phyloP scores from a whole-genome alignment of 1,140 invertebrate species.

The Zelostemma sp. region DNA sequence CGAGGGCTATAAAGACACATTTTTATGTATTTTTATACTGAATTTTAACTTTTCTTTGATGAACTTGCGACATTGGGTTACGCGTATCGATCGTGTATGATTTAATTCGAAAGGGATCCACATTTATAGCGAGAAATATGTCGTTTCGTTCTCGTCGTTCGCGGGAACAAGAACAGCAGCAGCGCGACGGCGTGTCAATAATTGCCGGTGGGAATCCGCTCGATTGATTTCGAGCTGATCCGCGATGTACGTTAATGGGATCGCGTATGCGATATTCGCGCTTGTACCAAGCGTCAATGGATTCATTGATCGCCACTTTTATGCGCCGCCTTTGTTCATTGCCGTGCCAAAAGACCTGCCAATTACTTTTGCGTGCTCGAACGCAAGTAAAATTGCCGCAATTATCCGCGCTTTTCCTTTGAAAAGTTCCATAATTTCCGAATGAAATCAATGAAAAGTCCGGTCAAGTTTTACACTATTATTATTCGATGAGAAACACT shows the following conservation, averaged over 20 bases:
- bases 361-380: too few species aligned
- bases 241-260: conserved; percentile 1
- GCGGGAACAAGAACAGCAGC: too few species aligned
- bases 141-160: too few species aligned
- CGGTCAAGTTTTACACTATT: not conserved
- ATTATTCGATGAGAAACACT: not conserved
- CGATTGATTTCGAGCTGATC: conserved; percentile 2
- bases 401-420: too few species aligned
- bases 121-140: too few species aligned
- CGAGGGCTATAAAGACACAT: conserved; percentile 44
- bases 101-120: too few species aligned
- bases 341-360: too few species aligned
- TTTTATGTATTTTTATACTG: not conserved
- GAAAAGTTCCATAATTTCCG: too few species aligned
- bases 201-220: not conserved
- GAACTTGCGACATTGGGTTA: too few species aligned
- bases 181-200: not conserved
- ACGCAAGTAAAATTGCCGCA: too few species aligned
- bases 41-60: not conserved
- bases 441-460: not conserved
- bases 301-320: not conserved
- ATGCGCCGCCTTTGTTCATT: not conserved
- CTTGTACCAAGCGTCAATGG: not conserved
- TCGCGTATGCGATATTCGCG: not conserved
- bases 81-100: too few species aligned